Evolutionary conservation across 1,140 invertebrate genomes (phyloP).

Genomic region (Caenorhabditis briggsae): DNA sequence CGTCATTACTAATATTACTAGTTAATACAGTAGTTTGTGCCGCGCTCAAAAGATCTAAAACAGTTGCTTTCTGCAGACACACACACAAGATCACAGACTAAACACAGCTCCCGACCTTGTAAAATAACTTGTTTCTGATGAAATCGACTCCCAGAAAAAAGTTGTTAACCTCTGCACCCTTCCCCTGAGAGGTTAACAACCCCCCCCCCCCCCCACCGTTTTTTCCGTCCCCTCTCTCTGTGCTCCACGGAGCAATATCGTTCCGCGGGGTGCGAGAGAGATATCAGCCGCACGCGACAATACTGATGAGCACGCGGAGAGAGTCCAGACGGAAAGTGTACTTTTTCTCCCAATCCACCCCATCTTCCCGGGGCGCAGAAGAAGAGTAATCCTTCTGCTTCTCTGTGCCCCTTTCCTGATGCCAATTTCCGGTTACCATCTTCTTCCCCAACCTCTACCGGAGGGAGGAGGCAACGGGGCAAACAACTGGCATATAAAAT

Average conservation of each 20-base stretch:
- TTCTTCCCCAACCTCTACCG: neutral
- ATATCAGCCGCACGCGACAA: neutral
- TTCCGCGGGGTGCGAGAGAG: constrained; percentile 13
- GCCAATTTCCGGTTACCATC: constrained; percentile 51
- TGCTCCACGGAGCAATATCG: neutral
- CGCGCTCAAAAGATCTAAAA: neutral
- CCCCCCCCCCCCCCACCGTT: neutral
- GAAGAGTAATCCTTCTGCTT: neutral
- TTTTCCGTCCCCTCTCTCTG: neutral
- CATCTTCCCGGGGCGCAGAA: constrained; percentile 4
- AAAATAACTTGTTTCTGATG: constrained; percentile 49
- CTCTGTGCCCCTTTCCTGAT: constrained; percentile 1
- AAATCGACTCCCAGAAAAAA: neutral
- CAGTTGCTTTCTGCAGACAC: neutral
- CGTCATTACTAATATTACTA: neutral
- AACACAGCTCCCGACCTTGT: too few relatives aligned
- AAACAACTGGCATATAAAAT: constrained; percentile 53
- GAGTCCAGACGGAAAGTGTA: neutral
- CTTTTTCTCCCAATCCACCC: neutral
- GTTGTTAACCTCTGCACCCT: constrained; percentile 40
- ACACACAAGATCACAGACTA: neutral
- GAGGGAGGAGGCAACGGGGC: neutral
- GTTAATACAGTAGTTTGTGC: neutral
- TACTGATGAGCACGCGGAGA: constrained; percentile 10
- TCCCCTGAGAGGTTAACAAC: constrained; percentile 12